These are phyloP conservation scores for Cochlearius cochlearius DNA, from an alignment of 2,113 vertebrate species.

Conservation along the genomic window DNA sequence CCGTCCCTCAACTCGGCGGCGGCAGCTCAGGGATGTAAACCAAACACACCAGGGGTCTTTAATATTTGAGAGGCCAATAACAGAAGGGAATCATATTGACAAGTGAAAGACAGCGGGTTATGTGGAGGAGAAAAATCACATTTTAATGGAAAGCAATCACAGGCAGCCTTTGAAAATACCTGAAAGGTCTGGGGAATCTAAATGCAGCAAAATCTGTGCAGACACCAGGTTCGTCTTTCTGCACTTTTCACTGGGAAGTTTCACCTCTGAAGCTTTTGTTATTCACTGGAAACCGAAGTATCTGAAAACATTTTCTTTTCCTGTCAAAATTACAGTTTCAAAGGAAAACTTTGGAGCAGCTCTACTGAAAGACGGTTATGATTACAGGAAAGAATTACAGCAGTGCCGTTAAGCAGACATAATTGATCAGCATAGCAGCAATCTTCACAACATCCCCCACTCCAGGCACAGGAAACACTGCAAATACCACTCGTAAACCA, in stretches of 20 bases:
- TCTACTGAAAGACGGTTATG: slow-evolving; percentile 9
- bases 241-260: not conserved
- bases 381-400: slow-evolving; percentile 53
- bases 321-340: slow-evolving; percentile 32
- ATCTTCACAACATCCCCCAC: slow-evolving; percentile 49
- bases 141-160: not conserved
- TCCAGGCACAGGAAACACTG: slow-evolving; percentile 41
- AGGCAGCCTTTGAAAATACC: not conserved
- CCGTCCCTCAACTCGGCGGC: no score
- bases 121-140: not conserved
- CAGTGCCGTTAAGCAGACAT: slow-evolving; percentile 18
- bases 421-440: slow-evolving; percentile 11
- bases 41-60: not conserved
- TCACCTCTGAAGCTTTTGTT: slow-evolving; percentile 18
- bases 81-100: not conserved
- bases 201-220: not conserved
- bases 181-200: not conserved
- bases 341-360: slow-evolving; percentile 29
- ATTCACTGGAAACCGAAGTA: slow-evolving; percentile 16
- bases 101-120: not conserved
- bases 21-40: not conserved
- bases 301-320: slow-evolving; percentile 19
- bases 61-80: not conserved
- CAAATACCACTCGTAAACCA: slow-evolving; percentile 48
- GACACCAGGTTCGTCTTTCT: not conserved